Percentiles rank a stretch among this genome's conserved stretches.
Conservation (phyloP, 1,140 invertebrate genomes). For the Cotesia chilonis region DNA sequence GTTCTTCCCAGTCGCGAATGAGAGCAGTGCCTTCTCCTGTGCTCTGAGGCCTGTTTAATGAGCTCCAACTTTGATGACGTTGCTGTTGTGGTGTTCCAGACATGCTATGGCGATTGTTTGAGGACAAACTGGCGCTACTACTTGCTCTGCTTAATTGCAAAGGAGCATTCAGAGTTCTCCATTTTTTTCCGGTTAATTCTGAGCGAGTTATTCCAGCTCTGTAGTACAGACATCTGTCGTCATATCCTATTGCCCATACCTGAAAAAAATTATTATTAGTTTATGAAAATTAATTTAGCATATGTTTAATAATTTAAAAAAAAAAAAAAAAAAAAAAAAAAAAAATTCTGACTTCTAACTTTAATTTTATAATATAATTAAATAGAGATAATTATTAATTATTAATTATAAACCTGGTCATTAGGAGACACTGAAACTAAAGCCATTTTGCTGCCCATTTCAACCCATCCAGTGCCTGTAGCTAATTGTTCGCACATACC, state of each 20-base stretch:
- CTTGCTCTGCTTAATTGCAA: constrained; percentile 82
- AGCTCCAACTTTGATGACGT: constrained; percentile 62
- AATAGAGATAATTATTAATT: constrained; percentile 28
- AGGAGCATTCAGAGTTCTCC: constrained; percentile 79
- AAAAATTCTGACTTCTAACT: not conserved
- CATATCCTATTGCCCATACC: constrained; percentile 75
- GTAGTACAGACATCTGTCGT: constrained; percentile 81
- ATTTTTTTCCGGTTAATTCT: constrained; percentile 87
- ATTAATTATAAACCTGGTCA: constrained; percentile 74
- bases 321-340: too few species aligned
- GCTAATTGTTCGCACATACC: constrained; percentile 76
- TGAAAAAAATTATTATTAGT: constrained; percentile 48
- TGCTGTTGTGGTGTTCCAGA: constrained; percentile 63
- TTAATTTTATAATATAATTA: constrained; percentile 20
- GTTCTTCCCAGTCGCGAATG: constrained; percentile 68
- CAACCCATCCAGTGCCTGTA: constrained; percentile 81
- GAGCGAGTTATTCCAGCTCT: constrained; percentile 78
- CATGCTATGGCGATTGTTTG: constrained; percentile 66
- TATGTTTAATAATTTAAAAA: too few species aligned
- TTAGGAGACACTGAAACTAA: constrained; percentile 84
- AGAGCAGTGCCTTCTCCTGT: constrained; percentile 61
- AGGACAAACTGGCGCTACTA: constrained; percentile 72
- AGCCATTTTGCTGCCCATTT: constrained; percentile 85
- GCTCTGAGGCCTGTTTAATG: constrained; percentile 48
- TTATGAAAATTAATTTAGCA: not conserved